phyloP scores from a whole-genome alignment of 64 coral and sea anemone genomes.

The Pocillopora damicornis region DNA sequence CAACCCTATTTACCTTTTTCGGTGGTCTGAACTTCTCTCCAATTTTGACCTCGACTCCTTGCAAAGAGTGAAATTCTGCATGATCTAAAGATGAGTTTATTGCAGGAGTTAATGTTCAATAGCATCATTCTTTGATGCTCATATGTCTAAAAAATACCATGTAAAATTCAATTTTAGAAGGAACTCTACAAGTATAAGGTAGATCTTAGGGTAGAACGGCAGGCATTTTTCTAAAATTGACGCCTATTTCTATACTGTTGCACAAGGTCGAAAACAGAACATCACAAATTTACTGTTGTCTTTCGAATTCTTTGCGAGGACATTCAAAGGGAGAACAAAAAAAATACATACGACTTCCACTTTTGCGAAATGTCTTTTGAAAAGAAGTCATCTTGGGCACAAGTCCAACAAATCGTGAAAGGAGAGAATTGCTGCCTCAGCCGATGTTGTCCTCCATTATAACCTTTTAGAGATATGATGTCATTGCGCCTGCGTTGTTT shows the following conservation, averaged over 20 bases:
- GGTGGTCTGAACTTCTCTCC: conserved; percentile 77
- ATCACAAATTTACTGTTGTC: no score
- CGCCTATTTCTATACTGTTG: no score
- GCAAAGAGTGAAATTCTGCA: conserved; percentile 71
- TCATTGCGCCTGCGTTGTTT: conserved; percentile 41
- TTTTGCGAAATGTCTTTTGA: conserved; percentile 69
- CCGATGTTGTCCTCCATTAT: conserved; percentile 5
- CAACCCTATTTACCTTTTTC: conserved; percentile 57
- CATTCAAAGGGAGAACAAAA: not conserved
- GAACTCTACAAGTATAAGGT: not conserved
- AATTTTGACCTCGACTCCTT: conserved; percentile 85
- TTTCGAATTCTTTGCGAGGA: no score
- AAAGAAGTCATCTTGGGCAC: conserved; percentile 23
- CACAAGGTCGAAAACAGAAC: no score
- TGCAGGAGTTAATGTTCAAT: not conserved
- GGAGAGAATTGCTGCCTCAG: not conserved
- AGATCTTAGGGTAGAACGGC: not conserved
- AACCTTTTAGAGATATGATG: not conserved
- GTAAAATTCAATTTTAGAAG: not conserved
- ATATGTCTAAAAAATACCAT: no score
- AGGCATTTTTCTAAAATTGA: not conserved
- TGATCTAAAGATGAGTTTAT: conserved; percentile 62
- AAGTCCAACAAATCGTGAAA: not conserved
- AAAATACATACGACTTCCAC: conserved; percentile 57
- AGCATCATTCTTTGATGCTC: not conserved